Conservation (phyloP, 2,888 invertebrate genomes). For the Bombyx huttoni region DNA sequence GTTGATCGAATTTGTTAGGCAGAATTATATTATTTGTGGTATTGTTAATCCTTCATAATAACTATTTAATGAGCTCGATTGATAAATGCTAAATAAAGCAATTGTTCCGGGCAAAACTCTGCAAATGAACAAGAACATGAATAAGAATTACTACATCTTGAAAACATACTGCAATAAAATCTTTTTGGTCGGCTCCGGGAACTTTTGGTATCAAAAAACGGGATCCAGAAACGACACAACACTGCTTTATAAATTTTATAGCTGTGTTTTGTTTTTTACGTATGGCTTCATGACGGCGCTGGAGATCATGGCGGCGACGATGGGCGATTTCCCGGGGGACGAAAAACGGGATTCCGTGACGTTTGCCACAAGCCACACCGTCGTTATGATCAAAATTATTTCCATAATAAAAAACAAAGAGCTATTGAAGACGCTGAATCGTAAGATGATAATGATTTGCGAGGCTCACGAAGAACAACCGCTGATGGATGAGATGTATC, state of each 20-base stretch:
- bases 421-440: constrained; percentile 32
- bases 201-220: constrained; percentile 48
- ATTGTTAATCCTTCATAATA: neutral
- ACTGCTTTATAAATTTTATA: constrained; percentile 31
- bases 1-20: constrained; percentile 2
- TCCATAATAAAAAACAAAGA: constrained; percentile 37
- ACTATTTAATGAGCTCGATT: neutral
- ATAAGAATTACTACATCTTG: constrained; percentile 33
- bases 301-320: constrained; percentile 44
- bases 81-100: no score
- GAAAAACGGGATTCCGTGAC: constrained; percentile 48
- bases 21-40: neutral
- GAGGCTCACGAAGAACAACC: constrained; percentile 31
- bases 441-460: constrained; percentile 37
- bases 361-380: constrained; percentile 50
- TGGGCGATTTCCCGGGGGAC: constrained; percentile 46
- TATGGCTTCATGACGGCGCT: constrained; percentile 44
- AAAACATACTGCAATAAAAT: constrained; percentile 35
- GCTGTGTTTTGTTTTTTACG: constrained; percentile 23
- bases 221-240: constrained; percentile 34
- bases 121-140: constrained; percentile 25
- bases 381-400: constrained; percentile 47
- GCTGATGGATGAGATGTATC: constrained; percentile 37
- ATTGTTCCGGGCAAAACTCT: no score
- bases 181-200: constrained; percentile 43